A percentile compares a stretch with the other conserved stretches of the same genome.
phyloP scores from a whole-genome alignment of 2,797 vertebrate genomes.

The Melopsittacus undulatus region DNA sequence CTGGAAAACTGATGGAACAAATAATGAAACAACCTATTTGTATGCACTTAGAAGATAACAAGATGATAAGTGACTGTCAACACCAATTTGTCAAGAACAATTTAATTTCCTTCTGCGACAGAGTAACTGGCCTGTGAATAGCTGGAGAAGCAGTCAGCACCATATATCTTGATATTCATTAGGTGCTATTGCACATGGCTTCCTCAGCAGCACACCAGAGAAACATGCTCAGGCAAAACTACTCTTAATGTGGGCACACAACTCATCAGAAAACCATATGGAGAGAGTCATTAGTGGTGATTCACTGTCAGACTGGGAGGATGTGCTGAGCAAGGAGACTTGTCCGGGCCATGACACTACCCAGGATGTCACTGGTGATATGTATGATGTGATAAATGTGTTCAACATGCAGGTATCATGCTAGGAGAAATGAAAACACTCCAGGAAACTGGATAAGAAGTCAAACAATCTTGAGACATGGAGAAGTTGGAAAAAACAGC shows the following conservation, averaged over 20 bases:
- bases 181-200: slow-evolving; percentile 3
- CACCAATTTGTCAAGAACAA: slow-evolving; percentile 62
- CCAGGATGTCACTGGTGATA: background rate
- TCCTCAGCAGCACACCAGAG: slow-evolving; percentile 12
- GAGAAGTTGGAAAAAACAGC: background rate
- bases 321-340: background rate
- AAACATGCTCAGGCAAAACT: background rate
- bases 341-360: background rate
- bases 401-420: accelerated
- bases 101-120: slow-evolving; percentile 50
- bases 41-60: slow-evolving; percentile 65
- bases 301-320: background rate
- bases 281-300: background rate
- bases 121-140: slow-evolving; percentile 33
- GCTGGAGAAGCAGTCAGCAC: slow-evolving; percentile 15
- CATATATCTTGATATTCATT: slow-evolving; percentile 45
- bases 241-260: background rate
- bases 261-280: background rate
- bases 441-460: background rate
- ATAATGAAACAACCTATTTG: slow-evolving; percentile 63
- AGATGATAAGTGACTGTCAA: slow-evolving; percentile 65
- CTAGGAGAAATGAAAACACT: background rate
- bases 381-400: background rate
- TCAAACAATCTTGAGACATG: background rate
- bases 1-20: slow-evolving; percentile 56